Percentiles rank a stretch among this genome's conserved stretches.
Conservation (phyloP, 2,888 invertebrate genomes). For the Leucophora obtusa region DNA sequence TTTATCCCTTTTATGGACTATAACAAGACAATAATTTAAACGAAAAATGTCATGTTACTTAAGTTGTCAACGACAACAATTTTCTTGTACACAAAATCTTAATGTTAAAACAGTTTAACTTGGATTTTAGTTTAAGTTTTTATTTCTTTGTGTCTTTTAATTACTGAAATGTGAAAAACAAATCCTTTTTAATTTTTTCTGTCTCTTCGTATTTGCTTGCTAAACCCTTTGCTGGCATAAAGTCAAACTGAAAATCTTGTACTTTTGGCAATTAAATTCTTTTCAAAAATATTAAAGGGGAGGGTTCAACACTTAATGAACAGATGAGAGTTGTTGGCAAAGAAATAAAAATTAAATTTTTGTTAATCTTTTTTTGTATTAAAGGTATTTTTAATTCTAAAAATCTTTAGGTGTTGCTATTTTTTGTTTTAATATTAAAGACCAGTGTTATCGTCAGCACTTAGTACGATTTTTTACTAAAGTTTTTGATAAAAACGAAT, state of each 20-base stretch:
- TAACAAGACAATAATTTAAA: conserved; percentile 6
- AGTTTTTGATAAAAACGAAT: too few species aligned
- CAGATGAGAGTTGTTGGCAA: too few species aligned
- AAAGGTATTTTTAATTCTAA: too few species aligned
- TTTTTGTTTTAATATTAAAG: too few species aligned
- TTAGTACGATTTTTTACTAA: too few species aligned
- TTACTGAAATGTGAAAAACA: conserved; percentile 49
- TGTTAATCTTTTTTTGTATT: too few species aligned
- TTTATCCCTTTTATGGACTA: conserved; percentile 14
- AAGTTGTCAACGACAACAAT: conserved; percentile 58
- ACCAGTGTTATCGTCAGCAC: too few species aligned
- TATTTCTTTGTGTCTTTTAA: conserved; percentile 43
- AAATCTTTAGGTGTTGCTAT: too few species aligned
- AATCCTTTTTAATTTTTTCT: conserved; percentile 49
- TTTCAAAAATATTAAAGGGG: not conserved
- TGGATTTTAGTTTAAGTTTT: conserved; percentile 2
- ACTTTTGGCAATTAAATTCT: conserved; percentile 47
- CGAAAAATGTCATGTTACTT: conserved; percentile 46
- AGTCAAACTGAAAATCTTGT: conserved; percentile 54
- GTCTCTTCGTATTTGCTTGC: not conserved
- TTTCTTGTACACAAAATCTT: conserved; percentile 55
- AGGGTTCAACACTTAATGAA: conserved; percentile 33
- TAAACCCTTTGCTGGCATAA: conserved; percentile 30
- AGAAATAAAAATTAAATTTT: too few species aligned
- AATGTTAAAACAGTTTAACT: conserved; percentile 50